These are phyloP conservation scores for Philereme transversata DNA, from an alignment of 2,888 invertebrate genomes.

Conservation along the genomic window DNA sequence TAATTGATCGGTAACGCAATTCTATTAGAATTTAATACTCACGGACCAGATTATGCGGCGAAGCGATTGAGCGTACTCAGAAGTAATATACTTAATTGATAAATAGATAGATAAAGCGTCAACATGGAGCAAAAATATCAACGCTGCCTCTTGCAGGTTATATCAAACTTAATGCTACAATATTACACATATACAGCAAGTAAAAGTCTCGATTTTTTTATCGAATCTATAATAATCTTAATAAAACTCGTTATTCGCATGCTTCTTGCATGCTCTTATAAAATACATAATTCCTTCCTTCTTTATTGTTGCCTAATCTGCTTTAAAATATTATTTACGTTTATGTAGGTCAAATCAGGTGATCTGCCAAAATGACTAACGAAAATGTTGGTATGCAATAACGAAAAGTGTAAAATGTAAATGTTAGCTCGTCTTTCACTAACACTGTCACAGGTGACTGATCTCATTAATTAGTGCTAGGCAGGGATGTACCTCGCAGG, in stretches of 20 bases:
- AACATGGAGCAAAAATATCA: no score
- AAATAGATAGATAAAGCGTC: no score
- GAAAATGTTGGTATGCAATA: slow-evolving; percentile 8
- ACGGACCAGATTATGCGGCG: slow-evolving; percentile 5
- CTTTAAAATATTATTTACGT: not conserved
- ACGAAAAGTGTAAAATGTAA: slow-evolving; percentile 11
- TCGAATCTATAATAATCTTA: no score
- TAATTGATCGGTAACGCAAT: slow-evolving; percentile 5
- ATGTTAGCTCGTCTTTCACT: slow-evolving; percentile 16
- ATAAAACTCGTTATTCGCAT: no score
- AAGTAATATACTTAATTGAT: no score
- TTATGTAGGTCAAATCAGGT: not conserved
- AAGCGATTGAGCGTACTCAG: not conserved
- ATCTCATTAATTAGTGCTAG: slow-evolving; percentile 14
- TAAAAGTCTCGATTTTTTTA: no score
- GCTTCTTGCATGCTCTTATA: no score
- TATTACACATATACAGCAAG: no score
- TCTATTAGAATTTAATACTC: slow-evolving; percentile 7
- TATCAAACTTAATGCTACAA: no score
- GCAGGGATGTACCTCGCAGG: not conserved
- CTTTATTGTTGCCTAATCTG: no score
- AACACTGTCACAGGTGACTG: slow-evolving; percentile 13
- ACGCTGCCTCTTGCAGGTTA: no score
- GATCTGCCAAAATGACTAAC: slow-evolving; percentile 6
- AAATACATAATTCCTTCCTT: no score